A percentile compares a stretch with the other conserved stretches of the same genome.
Evolutionary conservation across 1,140 invertebrate genomes (phyloP).

Genomic region (Campodea augens): DNA sequence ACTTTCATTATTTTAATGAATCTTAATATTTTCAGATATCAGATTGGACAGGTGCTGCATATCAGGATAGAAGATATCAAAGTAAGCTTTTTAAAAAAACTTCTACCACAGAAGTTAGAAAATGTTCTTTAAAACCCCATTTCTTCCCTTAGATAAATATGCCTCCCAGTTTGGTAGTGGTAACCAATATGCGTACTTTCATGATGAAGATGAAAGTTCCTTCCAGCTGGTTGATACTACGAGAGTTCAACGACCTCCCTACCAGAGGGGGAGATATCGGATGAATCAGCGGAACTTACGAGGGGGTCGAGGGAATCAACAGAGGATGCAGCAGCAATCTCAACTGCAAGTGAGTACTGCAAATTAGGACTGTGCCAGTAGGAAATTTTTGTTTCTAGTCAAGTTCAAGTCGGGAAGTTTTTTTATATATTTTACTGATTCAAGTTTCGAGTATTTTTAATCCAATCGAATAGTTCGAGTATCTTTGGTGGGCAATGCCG

Average conservation of each 20-base stretch:
- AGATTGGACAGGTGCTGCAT: conserved; percentile 90
- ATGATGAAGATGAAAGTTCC: conserved; percentile 95
- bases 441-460: too few relatives aligned
- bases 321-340: conserved; percentile 36
- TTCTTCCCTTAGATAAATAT: conserved; percentile 69
- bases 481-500: too few relatives aligned
- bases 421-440: too few relatives aligned
- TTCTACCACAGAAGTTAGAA: not conserved
- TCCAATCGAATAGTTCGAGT: too few relatives aligned
- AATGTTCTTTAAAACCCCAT: conserved; percentile 2
- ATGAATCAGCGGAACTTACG: conserved; percentile 63
- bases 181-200: conserved; percentile 90
- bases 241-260: conserved; percentile 70
- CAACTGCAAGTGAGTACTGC: conserved; percentile 38
- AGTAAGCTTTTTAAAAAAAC: conserved; percentile 39
- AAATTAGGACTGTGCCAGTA: too few relatives aligned
- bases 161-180: conserved; percentile 79
- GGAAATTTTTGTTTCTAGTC: too few relatives aligned
- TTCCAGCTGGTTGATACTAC: conserved; percentile 95
- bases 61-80: conserved; percentile 85
- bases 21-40: conserved; percentile 46
- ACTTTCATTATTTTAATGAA: too few relatives aligned
- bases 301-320: conserved; percentile 45
- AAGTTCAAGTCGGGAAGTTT: too few relatives aligned
- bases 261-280: conserved; percentile 69